Base-by-base conservation (phyloP, 2,113 vertebrate genomes). In the Clarias gariepinus region DNA sequence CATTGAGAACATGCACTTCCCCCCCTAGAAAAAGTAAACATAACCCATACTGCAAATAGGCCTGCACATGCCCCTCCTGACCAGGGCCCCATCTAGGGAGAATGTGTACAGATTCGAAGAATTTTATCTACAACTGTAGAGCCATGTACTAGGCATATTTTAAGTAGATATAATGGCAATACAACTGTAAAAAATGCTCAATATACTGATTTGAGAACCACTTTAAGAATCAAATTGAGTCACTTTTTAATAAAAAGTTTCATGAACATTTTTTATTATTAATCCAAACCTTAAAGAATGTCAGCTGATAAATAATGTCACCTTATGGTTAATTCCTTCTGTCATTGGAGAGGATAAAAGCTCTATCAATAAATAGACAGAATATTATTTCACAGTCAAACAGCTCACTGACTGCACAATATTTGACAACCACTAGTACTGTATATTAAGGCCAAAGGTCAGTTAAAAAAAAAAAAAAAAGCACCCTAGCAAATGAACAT, bases 101-200 rank as follows among this genome's bases (percentile, higher is more conserved):
- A 69, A 78, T 82, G n/a, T 66, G 23, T 79, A 81, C 61, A 30
- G 64, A 78, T 90, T 84, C 84, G 47, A 81, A 71, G 84, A 90
- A 87, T 60, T 74, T 64, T 60, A 71, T 33, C 64, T 71, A 10
- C 64, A 28, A 79, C 76, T 8, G 12, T 61, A 25, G 4, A 15
- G 11, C 30, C 11, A 81, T 41, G 33, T 61, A 11, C 57, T 30
- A 81, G 19, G 30, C 78, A 61, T 81, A 30, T 81, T 81, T 36
- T 13, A 80, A 85, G 61, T 12, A n/a, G 63, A 73, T 57, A 73
- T 55, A 28, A 64, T 73, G 33, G 55, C 28, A 13, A 64, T 58
- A 0, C 16, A 52, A 58, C n/a, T 2, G 8, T 30, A 33, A 30
- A 1, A 19, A 36, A 61, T 61, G 60, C 30, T 73, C 55, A 60